Conservation (phyloP, 2,797 vertebrate genomes). For the Etheostoma perlongum region DNA sequence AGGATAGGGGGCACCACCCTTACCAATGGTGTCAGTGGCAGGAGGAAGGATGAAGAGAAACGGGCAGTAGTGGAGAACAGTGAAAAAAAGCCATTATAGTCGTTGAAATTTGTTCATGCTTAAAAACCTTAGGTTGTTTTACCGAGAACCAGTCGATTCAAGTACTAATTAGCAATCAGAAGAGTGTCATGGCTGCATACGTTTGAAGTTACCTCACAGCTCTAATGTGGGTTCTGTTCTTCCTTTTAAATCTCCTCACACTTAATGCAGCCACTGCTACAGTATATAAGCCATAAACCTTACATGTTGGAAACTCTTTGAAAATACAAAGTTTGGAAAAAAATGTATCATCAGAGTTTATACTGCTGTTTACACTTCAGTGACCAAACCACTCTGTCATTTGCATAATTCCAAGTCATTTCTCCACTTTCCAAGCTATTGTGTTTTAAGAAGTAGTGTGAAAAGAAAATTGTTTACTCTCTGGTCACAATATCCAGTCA, state of each 20-base stretch:
- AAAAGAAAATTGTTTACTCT: slow-evolving; percentile 73
- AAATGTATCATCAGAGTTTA: slow-evolving; percentile 56
- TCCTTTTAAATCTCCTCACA: slow-evolving; percentile 41
- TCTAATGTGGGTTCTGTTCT: slow-evolving; percentile 57
- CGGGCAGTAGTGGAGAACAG: slow-evolving; percentile 58
- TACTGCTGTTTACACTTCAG: slow-evolving; percentile 51
- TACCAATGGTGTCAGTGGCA: slow-evolving; percentile 32
- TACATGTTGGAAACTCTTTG: slow-evolving; percentile 57
- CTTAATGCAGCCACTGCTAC: slow-evolving; percentile 42
- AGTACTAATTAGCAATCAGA: slow-evolving; percentile 83
- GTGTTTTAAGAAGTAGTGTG: slow-evolving; percentile 71
- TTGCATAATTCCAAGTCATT: slow-evolving; percentile 71
- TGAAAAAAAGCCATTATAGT: slow-evolving; percentile 78
- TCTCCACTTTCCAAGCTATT: slow-evolving; percentile 76
- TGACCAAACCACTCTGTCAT: slow-evolving; percentile 69
- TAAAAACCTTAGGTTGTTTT: slow-evolving; percentile 80
- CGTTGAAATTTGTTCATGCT: slow-evolving; percentile 73
- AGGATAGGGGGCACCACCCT: slow-evolving; percentile 29
- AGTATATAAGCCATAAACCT: slow-evolving; percentile 49
- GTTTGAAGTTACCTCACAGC: slow-evolving; percentile 63
- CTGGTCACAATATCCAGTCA: slow-evolving; percentile 71
- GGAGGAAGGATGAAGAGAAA: slow-evolving; percentile 43
- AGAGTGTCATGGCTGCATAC: slow-evolving; percentile 70
- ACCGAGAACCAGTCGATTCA: slow-evolving; percentile 79
- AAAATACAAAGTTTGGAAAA: slow-evolving; percentile 58